A percentile compares a stretch with the other conserved stretches of the same genome.
Evolutionary conservation across 2,113 vertebrate species (phyloP).

Genomic region (Paramisgurnus dabryanus): DNA sequence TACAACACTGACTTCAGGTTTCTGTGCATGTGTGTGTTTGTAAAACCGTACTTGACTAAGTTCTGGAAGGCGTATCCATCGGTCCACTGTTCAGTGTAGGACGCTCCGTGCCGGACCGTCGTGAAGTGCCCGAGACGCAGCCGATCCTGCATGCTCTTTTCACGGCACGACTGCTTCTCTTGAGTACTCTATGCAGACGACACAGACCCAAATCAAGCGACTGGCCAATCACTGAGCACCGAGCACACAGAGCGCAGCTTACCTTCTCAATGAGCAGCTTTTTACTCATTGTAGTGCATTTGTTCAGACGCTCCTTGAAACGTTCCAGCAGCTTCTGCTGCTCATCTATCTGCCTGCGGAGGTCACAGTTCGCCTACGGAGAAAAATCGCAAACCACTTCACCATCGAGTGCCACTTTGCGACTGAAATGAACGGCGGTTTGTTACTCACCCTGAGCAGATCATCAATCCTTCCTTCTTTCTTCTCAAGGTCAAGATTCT

Average conservation of each 20-base stretch:
- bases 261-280: slow-evolving; percentile 99
- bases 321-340: slow-evolving; percentile 99
- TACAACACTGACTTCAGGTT: no score
- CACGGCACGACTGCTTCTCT: slow-evolving; percentile 96
- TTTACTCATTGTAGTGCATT: slow-evolving; percentile 99
- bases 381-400: slow-evolving; percentile 1
- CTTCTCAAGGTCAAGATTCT: slow-evolving; percentile 98
- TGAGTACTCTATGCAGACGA: slow-evolving; percentile 86
- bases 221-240: slow-evolving; percentile 6
- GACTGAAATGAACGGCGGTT: neutral
- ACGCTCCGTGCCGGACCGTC: slow-evolving; percentile 96
- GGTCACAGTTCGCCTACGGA: slow-evolving; percentile 94
- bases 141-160: slow-evolving; percentile 99
- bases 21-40: no score
- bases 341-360: slow-evolving; percentile 97
- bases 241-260: slow-evolving; percentile 29
- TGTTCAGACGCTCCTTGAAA: slow-evolving; percentile 98
- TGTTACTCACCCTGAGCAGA: slow-evolving; percentile 91
- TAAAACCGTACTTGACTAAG: slow-evolving; percentile 91
- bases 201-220: neutral
- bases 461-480: slow-evolving; percentile 99
- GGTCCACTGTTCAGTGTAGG: slow-evolving; percentile 99
- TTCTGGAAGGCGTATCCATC: slow-evolving; percentile 99
- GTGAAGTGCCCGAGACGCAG: slow-evolving; percentile 98
- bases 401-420: neutral